Evolutionary conservation across 1,140 invertebrate genomes (phyloP).

Genomic region (Agraylea sexmaculata): DNA sequence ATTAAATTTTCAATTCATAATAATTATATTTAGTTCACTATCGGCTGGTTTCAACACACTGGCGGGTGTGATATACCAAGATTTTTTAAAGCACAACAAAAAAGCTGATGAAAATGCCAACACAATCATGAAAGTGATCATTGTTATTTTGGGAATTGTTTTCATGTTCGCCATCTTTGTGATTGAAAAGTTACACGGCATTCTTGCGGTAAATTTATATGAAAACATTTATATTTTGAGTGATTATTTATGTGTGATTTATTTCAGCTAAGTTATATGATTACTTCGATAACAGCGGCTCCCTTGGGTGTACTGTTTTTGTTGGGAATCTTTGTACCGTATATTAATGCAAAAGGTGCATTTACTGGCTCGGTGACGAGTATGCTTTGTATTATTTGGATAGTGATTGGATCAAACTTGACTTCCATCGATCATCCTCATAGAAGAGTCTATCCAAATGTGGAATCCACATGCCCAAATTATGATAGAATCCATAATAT

Average conservation of each 20-base stretch:
- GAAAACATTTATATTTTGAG: no score
- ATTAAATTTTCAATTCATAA: no score
- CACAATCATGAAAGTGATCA: constrained; percentile 45
- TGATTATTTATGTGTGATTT: no score
- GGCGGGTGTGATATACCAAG: constrained; percentile 64
- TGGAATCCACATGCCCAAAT: no score
- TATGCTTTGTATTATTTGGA: no score
- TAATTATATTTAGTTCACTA: constrained; percentile 39
- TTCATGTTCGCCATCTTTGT: constrained; percentile 43
- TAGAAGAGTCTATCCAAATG: no score
- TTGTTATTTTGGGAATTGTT: constrained; percentile 40
- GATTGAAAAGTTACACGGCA: constrained; percentile 43
- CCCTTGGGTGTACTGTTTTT: constrained; percentile 65
- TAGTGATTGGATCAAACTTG: no score
- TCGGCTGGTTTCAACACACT: constrained; percentile 72
- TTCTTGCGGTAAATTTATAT: constrained; percentile 23
- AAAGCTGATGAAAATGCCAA: constrained; percentile 35
- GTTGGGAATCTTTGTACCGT: constrained; percentile 63
- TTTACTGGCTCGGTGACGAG: constrained; percentile 33
- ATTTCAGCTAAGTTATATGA: no score
- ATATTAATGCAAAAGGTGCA: constrained; percentile 51
- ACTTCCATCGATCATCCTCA: no score
- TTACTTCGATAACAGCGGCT: no score
- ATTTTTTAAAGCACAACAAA: constrained; percentile 42
- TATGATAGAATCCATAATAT: no score